Evolutionary conservation across 2,888 invertebrate genomes (phyloP), one percentile per base, ranked within the genome.

Genomic region (Oxystoma pomonae): DNA sequence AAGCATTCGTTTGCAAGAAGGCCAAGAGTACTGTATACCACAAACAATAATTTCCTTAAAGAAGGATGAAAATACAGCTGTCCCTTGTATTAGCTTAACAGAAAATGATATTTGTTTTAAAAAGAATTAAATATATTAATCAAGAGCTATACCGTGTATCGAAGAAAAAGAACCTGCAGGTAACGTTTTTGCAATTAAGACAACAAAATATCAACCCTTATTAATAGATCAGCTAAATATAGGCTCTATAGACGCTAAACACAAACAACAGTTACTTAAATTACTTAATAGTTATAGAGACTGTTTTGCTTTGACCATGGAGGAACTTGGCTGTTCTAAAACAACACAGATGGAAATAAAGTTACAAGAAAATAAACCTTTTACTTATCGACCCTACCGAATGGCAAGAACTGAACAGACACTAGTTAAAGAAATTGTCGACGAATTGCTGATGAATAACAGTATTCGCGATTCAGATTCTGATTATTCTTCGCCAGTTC

Each of bases 391-490:
- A 19, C 59, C 63, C 17, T 59, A 63, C n/a, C 20, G 59, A 56
- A 51, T 70, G 70, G 56, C 70, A 17, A 58, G 19, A 55, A 20
- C 59, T n/a, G 69, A 70, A 51, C 66, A 69, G 57, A 59, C 67
- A 9, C 49, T 55, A n/a, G 66, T 71, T 5, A 62, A 63, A 56
- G 62, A 65, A 9, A 71, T 71, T 49, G 59, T 69, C 3, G 63
- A 65, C 1, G 67, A 71, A 19, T 51, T 69, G 1, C 21, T 68
- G 22, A 51, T 35, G 12, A 62, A 50, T 49, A 60, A 63, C 18
- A 69, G 70, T 16, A 50, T 71, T 16, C 60, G 67, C 9, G 68
- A 71, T 56, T 68, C 67, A 0, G 62, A 67, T 17, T 71, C 70
- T 18, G 53, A 64, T n/a, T 71, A 65, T 59, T 60, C 66, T 0